These are phyloP conservation scores for Malacoctenus gilli DNA, from an alignment of 2,797 vertebrate species.

Conservation along the genomic window DNA sequence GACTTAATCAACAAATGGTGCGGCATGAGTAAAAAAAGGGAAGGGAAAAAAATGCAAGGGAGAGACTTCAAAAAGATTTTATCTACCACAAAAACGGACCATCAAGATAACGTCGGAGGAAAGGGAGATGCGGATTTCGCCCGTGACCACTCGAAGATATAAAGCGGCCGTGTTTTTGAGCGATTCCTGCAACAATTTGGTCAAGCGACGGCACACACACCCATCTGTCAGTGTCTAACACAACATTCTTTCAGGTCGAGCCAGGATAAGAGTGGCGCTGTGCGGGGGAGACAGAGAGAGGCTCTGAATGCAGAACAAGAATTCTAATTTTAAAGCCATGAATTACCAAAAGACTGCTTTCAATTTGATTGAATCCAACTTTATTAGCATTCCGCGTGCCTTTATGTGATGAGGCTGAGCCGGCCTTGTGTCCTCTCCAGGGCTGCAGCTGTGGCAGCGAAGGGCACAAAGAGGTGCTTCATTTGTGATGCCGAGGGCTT, in stretches of 20 bases:
- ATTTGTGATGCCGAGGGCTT: constrained; percentile 59
- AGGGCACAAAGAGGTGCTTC: constrained; percentile 73
- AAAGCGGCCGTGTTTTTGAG: not conserved
- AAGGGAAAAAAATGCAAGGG: constrained; percentile 19
- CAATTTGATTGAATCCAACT: constrained; percentile 77
- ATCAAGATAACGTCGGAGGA: not conserved
- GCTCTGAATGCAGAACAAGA: constrained; percentile 70
- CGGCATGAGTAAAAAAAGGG: not conserved
- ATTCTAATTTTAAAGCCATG: constrained; percentile 77
- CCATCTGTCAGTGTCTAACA: constrained; percentile 33
- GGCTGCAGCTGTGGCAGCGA: constrained; percentile 75
- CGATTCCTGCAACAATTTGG: constrained; percentile 15
- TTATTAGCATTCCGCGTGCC: constrained; percentile 76
- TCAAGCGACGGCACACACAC: constrained; percentile 1
- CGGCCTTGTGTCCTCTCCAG: constrained; percentile 71
- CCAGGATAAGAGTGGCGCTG: constrained; percentile 48
- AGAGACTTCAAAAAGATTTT: constrained; percentile 4
- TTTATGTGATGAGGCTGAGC: constrained; percentile 68
- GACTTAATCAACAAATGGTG: constrained; percentile 32
- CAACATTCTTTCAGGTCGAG: constrained; percentile 53
- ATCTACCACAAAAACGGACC: too few relatives aligned
- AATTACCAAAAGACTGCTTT: constrained; percentile 78
- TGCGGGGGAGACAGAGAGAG: constrained; percentile 45
- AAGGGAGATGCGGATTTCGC: not conserved
- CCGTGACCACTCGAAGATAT: not conserved